Base-by-base conservation (phyloP, 2,113 vertebrate genomes). In the Oreochromis niloticus region DNA sequence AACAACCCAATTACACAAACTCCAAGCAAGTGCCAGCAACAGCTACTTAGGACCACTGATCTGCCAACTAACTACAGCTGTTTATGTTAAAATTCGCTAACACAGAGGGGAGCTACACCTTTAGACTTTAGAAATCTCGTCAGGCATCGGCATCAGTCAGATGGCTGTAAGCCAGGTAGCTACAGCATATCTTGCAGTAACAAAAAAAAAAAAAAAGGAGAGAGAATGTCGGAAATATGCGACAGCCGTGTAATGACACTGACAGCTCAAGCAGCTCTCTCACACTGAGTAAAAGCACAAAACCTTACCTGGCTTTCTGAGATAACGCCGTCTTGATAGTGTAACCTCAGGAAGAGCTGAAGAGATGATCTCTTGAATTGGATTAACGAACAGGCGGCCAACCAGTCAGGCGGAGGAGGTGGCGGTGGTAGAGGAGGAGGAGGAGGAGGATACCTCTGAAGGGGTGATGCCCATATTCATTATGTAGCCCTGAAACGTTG, bases 321-420 rank as follows among this genome's bases (percentile, higher is more conserved):
- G 94, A 91, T 52, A 92, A 88, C 83, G 92, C 92, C 91, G 94
- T 92, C 78, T 90, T 91, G 92, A 81, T 92, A 86, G 78, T 87
- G 92, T 83, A 88, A 90, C 89, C 89, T 80, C 88, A 34, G 86
- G 71, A 61, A 86, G 50, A 86, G 68, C 43, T 85, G 88, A 73
- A 83, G 88, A 91, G 92, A 91, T 92, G 93, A 95, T 93, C 92
- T 93, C 90, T 93, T 91, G 90, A 92, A 94, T 90, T 93, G 92
- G 95, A 94, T 95, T 92, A 94, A 80, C 85, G 88, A 85, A 50
- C 85, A 79, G 7, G 61, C 39, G 83, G 78, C 89, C 92, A 87
- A 80, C 48, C 89, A 88, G 92, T 89, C 85, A 93, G 90, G 78
- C 86, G 54, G 79, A 54, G 11, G 80, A 30, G 32, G 78, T 66